A percentile compares a stretch with the other conserved stretches of the same genome.
phyloP scores from a whole-genome alignment of 2,113 vertebrate genomes.

The Nyctibius bracteatus region DNA sequence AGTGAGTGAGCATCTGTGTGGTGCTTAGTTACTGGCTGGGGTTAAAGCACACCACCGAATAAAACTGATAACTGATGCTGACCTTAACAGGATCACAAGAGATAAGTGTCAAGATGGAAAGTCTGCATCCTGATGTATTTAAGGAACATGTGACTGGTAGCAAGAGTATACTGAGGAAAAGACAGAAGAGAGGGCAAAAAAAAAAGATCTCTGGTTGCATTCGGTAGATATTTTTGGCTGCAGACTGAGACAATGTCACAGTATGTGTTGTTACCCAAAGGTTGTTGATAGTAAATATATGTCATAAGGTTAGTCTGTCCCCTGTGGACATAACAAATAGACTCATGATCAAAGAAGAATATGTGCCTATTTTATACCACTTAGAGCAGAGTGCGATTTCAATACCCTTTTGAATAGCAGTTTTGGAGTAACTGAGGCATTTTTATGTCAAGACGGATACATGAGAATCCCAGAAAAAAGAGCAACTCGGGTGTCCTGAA shows the following conservation, averaged over 20 bases:
- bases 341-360: background rate
- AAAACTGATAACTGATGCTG: background rate
- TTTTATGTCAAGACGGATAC: background rate
- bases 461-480: background rate
- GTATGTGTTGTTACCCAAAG: background rate
- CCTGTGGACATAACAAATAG: background rate
- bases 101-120: background rate
- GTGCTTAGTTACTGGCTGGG: too few relatives aligned
- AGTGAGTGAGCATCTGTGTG: too few relatives aligned
- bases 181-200: background rate
- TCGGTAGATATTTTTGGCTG: background rate
- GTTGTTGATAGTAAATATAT: background rate
- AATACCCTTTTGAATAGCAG: background rate
- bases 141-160: background rate
- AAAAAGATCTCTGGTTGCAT: background rate
- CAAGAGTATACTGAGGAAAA: background rate
- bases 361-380: background rate
- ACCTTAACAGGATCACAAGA: background rate
- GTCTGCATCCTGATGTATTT: background rate
- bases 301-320: background rate
- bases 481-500: background rate
- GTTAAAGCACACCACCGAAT: fast-evolving
- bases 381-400: background rate
- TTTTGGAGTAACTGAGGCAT: background rate
- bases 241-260: background rate